Conservation (phyloP, 2,888 invertebrate genomes). For the Dicyrtomina minuta region DNA sequence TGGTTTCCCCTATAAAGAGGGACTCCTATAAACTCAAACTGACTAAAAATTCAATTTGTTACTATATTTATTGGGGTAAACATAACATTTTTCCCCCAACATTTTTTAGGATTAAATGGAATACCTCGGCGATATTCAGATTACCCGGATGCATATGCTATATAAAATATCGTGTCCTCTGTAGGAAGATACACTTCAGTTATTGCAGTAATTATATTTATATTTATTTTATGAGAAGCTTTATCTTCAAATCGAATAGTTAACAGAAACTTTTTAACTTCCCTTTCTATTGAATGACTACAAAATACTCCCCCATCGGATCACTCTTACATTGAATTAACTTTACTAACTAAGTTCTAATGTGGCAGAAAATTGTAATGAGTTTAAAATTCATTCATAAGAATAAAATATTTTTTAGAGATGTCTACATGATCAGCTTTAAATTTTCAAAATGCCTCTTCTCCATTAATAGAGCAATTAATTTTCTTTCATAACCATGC, state of each 20-base stretch:
- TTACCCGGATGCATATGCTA: constrained; percentile 67
- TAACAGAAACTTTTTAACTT: constrained; percentile 60
- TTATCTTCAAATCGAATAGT: constrained; percentile 58
- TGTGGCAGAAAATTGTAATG: constrained; percentile 44
- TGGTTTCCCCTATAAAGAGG: constrained; percentile 72
- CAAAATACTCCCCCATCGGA: constrained; percentile 47
- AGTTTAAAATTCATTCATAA: constrained; percentile 45
- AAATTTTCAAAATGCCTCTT: constrained; percentile 64
- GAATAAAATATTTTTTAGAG: constrained; percentile 36
- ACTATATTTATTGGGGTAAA: constrained; percentile 75
- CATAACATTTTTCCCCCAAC: constrained; percentile 78
- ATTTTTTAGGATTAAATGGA: constrained; percentile 70
- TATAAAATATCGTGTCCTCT: constrained; percentile 70
- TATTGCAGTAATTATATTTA: constrained; percentile 63
- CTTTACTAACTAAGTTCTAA: constrained; percentile 37
- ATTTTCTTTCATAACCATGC: constrained; percentile 67
- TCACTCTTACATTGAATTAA: constrained; percentile 50
- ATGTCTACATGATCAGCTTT: constrained; percentile 57
- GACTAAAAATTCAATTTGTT: constrained; percentile 70
- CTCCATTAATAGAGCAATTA: constrained; percentile 68
- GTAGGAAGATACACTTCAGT: constrained; percentile 68
- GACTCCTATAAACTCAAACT: constrained; percentile 62
- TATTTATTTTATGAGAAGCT: constrained; percentile 67
- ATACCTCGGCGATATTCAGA: constrained; percentile 77
- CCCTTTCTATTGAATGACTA: constrained; percentile 61